Evolutionary conservation across 92 coral and sea anemone species (phyloP).

Genomic region (Palythoa caribaeorum): DNA sequence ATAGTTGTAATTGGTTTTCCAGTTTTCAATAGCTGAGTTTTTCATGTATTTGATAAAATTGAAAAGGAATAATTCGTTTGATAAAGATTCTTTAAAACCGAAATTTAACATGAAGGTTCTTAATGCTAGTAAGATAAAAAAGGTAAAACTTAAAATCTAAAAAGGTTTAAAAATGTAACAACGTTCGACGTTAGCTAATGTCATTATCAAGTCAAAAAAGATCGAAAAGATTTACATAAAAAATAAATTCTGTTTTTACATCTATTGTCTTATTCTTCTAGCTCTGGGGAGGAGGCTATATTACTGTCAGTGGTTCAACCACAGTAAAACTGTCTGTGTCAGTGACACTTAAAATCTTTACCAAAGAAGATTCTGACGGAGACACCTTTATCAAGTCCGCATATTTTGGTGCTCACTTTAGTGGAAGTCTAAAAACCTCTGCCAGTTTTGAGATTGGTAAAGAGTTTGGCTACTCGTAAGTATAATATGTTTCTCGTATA

Average conservation of each 20-base stretch:
- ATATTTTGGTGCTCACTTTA: constrained; percentile 57
- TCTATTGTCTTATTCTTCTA: background rate
- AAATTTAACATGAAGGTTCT: too few species aligned
- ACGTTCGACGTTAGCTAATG: too few species aligned
- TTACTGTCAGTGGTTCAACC: constrained; percentile 9
- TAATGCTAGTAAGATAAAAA: too few species aligned
- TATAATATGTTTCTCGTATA: background rate
- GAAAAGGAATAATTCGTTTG: too few species aligned
- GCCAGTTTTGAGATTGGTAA: constrained; percentile 44
- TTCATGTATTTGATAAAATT: background rate
- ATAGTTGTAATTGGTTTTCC: too few species aligned
- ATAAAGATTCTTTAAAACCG: too few species aligned
- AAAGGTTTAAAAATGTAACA: too few species aligned
- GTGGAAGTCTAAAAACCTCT: constrained; percentile 21
- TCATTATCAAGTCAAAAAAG: too few species aligned
- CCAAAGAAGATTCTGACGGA: constrained; percentile 54
- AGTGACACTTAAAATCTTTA: constrained; percentile 45
- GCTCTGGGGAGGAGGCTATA: constrained; percentile 26
- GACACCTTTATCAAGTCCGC: constrained; percentile 33
- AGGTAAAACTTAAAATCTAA: too few species aligned
- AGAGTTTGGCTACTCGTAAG: constrained; percentile 41
- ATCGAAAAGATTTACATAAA: too few species aligned
- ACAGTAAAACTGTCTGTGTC: constrained; percentile 15
- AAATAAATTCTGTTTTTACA: background rate
- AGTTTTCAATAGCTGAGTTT: too few species aligned